phyloP scores from a whole-genome alignment of 2,113 vertebrate genomes.

The Mesocricetus auratus region DNA sequence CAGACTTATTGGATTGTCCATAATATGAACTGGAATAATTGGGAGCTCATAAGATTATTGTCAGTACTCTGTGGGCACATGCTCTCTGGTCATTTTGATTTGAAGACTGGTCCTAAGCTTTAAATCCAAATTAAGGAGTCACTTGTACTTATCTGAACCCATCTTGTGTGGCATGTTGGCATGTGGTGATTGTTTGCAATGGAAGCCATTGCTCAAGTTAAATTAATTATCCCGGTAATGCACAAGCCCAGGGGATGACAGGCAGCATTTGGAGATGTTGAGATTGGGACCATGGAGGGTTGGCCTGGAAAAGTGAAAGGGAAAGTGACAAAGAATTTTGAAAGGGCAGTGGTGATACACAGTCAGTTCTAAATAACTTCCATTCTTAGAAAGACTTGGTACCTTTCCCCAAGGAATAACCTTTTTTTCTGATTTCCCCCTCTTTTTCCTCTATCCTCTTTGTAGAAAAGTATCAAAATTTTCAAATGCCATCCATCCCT shows the following conservation, averaged over 20 bases:
- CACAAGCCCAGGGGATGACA: background rate
- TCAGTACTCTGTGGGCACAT: constrained; percentile 54
- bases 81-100: constrained; percentile 75
- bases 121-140: constrained; percentile 79
- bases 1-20: constrained; percentile 78
- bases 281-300: background rate
- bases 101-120: constrained; percentile 62
- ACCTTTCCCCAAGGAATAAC: background rate
- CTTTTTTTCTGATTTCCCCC: background rate
- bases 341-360: background rate
- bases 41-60: constrained; percentile 77
- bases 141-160: constrained; percentile 77
- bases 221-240: constrained; percentile 49
- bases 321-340: background rate
- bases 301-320: constrained; percentile 21
- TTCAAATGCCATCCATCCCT: background rate
- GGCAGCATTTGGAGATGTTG: background rate
- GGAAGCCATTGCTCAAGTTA: constrained; percentile 70
- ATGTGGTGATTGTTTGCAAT: constrained; percentile 26
- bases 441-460: background rate
- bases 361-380: constrained; percentile 29
- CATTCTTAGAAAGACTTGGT: background rate
- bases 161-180: constrained; percentile 42
- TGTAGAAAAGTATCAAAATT: constrained; percentile 39
- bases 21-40: constrained; percentile 80